Percentiles rank a stretch among this genome's conserved stretches.
phyloP scores from a whole-genome alignment of 2,888 invertebrate genomes.

The Ellobium chinense region DNA sequence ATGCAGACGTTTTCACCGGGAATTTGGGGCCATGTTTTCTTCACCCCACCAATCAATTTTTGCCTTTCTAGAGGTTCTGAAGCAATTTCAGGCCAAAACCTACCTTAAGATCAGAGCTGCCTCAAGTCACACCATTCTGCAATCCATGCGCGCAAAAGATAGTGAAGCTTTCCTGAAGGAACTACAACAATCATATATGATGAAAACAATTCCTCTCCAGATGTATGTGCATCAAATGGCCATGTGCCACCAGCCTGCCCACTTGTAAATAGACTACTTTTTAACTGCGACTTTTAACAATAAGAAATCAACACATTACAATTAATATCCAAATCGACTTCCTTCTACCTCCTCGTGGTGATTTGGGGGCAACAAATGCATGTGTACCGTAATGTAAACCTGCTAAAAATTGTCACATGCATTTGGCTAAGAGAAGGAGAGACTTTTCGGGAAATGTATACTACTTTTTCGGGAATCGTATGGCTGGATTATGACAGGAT shows the following conservation, averaged over 20 bases:
- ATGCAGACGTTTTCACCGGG: background rate
- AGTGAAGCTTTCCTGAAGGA: background rate
- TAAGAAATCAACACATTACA: background rate
- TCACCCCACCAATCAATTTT: background rate
- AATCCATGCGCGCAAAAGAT: too few species aligned
- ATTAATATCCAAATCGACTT: background rate
- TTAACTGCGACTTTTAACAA: background rate
- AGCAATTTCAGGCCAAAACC: background rate
- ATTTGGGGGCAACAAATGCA: background rate
- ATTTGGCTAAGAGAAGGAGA: too few species aligned
- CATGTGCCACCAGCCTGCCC: background rate
- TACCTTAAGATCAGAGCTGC: background rate
- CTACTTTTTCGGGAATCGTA: background rate
- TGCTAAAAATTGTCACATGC: too few species aligned
- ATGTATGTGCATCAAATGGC: background rate
- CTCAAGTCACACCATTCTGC: too few species aligned
- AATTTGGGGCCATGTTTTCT: background rate
- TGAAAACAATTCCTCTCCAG: too few species aligned
- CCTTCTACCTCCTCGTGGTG: background rate
- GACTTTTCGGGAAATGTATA: background rate
- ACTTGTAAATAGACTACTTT: background rate
- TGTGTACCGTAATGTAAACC: background rate
- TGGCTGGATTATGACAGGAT: background rate
- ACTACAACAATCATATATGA: background rate
- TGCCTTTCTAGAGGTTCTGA: background rate